Percentiles rank a stretch among this genome's conserved stretches.
These are phyloP conservation scores for Cephalotes varians DNA, from an alignment of 2,888 invertebrate genomes.

Conservation along the genomic window DNA sequence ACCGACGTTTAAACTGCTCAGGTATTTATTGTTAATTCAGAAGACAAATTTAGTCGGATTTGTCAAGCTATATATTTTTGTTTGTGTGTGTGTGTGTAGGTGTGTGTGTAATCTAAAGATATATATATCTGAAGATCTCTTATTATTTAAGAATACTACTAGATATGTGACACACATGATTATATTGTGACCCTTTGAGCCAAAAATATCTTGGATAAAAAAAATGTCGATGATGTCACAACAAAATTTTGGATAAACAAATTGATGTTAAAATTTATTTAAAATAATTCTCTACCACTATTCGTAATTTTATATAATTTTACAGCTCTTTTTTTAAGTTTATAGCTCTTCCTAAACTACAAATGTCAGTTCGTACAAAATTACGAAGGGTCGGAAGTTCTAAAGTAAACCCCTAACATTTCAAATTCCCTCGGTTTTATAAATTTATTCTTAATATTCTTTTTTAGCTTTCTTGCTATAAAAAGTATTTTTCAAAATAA, in stretches of 20 bases:
- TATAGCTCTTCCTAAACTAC: background rate
- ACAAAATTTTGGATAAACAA: background rate
- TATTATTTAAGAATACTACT: background rate
- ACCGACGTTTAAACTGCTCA: background rate
- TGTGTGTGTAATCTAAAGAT: background rate
- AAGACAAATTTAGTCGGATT: constrained; percentile 18
- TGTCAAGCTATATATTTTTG: no score
- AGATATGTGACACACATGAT: background rate
- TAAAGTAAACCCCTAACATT: background rate
- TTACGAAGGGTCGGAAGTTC: background rate
- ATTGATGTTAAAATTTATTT: background rate
- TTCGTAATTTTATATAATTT: background rate
- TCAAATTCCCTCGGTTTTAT: background rate
- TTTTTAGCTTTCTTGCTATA: background rate
- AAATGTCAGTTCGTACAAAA: constrained; percentile 4
- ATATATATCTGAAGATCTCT: background rate
- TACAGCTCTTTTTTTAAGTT: background rate
- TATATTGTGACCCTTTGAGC: background rate
- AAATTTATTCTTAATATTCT: background rate
- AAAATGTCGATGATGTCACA: background rate
- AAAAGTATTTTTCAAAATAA: background rate
- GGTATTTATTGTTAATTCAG: constrained; percentile 42
- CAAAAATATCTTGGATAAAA: background rate
- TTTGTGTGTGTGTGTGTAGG: no score
- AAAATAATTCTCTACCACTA: background rate